A percentile compares a stretch with the other conserved stretches of the same genome.
phyloP scores from a whole-genome alignment of 35 echinoderm and acorn worm species.

The Diadema setosum region DNA sequence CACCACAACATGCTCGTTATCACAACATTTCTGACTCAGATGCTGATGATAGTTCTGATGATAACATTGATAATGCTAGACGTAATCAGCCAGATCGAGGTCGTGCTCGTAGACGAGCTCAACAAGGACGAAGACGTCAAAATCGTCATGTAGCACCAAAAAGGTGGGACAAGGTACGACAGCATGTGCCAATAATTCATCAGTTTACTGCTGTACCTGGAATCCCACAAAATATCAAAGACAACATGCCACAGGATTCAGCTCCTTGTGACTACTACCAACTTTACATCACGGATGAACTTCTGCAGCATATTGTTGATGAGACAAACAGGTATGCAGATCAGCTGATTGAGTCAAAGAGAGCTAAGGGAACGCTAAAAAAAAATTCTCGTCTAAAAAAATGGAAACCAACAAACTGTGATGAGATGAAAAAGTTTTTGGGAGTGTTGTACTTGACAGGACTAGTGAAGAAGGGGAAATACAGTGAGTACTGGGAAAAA shows the following conservation, averaged over 20 bases:
- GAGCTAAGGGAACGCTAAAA: background rate
- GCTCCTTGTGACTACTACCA: background rate
- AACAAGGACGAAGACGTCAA: background rate
- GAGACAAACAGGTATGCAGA: slow-evolving; percentile 25
- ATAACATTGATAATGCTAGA: background rate
- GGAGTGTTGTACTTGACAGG: slow-evolving; percentile 5
- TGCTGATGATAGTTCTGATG: background rate
- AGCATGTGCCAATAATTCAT: background rate
- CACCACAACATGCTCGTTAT: background rate
- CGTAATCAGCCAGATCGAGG: background rate
- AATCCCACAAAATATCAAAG: background rate
- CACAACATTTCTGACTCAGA: background rate
- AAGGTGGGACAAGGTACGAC: background rate
- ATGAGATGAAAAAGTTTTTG: slow-evolving; percentile 15
- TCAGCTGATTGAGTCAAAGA: slow-evolving; percentile 19
- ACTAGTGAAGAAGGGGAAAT: background rate
- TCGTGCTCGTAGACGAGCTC: background rate
- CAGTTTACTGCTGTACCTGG: slow-evolving; percentile 15
- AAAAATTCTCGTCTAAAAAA: background rate
- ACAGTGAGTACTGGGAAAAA: background rate
- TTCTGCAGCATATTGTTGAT: slow-evolving; percentile 2
- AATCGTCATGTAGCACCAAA: background rate
- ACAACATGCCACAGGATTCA: background rate
- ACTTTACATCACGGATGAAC: slow-evolving; percentile 7
- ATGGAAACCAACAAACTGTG: slow-evolving; percentile 3